These are phyloP conservation scores for Actias luna DNA, from an alignment of 2,888 invertebrate species.

Conservation along the genomic window DNA sequence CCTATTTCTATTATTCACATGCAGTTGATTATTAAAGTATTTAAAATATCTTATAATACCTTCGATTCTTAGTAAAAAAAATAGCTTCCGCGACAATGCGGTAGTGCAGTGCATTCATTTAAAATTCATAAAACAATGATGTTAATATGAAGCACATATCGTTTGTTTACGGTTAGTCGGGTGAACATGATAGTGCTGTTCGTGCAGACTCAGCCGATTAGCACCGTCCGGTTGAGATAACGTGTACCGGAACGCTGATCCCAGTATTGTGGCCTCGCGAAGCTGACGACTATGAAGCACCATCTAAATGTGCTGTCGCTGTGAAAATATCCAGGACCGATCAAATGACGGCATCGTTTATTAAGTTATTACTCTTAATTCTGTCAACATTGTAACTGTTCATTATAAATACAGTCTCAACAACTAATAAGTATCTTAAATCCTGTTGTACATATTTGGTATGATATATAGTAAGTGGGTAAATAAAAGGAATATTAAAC, in stretches of 20 bases:
- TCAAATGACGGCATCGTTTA: neutral
- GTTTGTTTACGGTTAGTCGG: slow-evolving; percentile 49
- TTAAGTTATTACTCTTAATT: neutral
- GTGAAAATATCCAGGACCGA: neutral
- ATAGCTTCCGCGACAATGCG: too few relatives aligned
- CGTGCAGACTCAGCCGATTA: slow-evolving; percentile 69
- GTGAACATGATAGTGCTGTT: slow-evolving; percentile 61
- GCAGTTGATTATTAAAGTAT: too few relatives aligned
- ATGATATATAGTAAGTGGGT: neutral
- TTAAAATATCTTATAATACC: too few relatives aligned
- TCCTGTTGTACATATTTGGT: neutral
- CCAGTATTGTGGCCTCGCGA: slow-evolving; percentile 36
- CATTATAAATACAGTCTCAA: neutral
- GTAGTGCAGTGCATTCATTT: too few relatives aligned
- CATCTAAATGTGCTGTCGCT: slow-evolving; percentile 21
- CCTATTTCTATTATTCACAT: too few relatives aligned
- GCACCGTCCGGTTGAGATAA: slow-evolving; percentile 74
- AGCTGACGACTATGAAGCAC: slow-evolving; percentile 46
- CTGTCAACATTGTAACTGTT: neutral
- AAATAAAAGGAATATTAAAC: neutral
- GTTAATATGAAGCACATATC: neutral
- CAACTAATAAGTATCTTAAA: too few relatives aligned
- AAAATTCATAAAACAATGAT: neutral
- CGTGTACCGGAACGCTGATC: slow-evolving; percentile 72
- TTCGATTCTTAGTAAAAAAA: too few relatives aligned